Base-by-base conservation (phyloP, 1,140 invertebrate species). In the Trichonephila clavata region DNA sequence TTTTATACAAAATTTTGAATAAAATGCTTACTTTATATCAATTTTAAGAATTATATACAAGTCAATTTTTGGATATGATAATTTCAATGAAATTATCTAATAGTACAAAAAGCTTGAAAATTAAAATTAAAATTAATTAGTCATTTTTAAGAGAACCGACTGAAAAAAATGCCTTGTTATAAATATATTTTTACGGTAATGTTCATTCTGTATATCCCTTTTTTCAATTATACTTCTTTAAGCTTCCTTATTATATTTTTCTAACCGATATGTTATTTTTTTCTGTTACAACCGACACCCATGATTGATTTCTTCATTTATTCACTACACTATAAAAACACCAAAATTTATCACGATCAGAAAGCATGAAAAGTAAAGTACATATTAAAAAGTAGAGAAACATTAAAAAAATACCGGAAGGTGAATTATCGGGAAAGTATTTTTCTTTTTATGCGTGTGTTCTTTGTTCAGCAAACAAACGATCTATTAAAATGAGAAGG, bases 381-480 rank as follows among this genome's bases (percentile, higher is more conserved):
- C 57, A 63, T 71, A 92, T 86, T 86, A 92, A 90, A 92, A 59
- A 86, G 88, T n/a, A 77, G 27, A 86, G 63, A 59, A 18, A 81
- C 89, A 81, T 80, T 80, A 59, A 63, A 92, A 59, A 39, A 71
- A 27, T 21, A n/a, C 20, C 68, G 81, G 50, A 83, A 68, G 59
- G 61, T 59, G 50, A 92, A 92, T 92, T 92, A 92, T 92, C 61
- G 91, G 83, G 43, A 86, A 92, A 86, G 20, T n/a, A 59, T 20
- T 71, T 86, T 16, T 71, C 65, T 92, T 84, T 71, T 86, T 92
- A 24, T 84, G 27, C 60, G 24, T 59, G 83, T 32, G n/a, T 86
- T 92, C 84, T 77, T 71, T 86, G 20, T 86, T 92, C 83, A n/a
- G 50, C 81, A 92, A 92, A 92, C 91, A 92, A 92, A 92, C 65